A percentile compares a stretch with the other conserved stretches of the same genome.
Evolutionary conservation across 2,113 vertebrate species (phyloP).

Genomic region (Chamaea fasciata): DNA sequence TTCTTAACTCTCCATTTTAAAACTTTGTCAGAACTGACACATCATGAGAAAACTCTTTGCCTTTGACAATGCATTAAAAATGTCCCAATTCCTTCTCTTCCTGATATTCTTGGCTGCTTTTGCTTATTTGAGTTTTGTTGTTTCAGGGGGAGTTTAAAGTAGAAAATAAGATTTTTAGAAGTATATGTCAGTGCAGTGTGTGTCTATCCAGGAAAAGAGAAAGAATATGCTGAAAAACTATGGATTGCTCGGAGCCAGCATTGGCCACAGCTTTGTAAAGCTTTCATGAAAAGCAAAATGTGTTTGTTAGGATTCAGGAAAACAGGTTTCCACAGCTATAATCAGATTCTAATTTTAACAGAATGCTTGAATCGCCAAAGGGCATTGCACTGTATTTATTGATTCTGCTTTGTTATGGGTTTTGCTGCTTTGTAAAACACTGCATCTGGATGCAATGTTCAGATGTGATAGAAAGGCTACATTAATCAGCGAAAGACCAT

Average conservation of each 20-base stretch:
- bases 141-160: constrained; percentile 1
- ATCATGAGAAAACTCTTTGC: neutral
- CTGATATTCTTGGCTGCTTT: neutral
- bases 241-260: neutral
- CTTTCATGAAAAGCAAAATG: constrained; percentile 46
- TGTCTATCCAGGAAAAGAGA: neutral
- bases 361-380: constrained; percentile 5
- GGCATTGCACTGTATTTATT: constrained; percentile 57
- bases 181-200: neutral
- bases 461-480: constrained; percentile 39
- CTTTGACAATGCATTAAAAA: neutral
- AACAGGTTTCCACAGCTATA: constrained; percentile 49
- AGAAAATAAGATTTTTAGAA: constrained; percentile 35
- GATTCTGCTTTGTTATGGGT: constrained; percentile 54
- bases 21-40: neutral
- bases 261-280: constrained; percentile 17
- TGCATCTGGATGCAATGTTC: constrained; percentile 22
- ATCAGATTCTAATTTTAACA: constrained; percentile 56
- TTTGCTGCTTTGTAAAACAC: constrained; percentile 46
- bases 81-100: neutral
- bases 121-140: neutral
- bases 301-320: constrained; percentile 40
- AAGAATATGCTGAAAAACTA: constrained; percentile 3
- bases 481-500: constrained; percentile 51
- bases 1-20: neutral